Conservation (phyloP, 1,140 invertebrate genomes). For the Brachionus koreanus region DNA sequence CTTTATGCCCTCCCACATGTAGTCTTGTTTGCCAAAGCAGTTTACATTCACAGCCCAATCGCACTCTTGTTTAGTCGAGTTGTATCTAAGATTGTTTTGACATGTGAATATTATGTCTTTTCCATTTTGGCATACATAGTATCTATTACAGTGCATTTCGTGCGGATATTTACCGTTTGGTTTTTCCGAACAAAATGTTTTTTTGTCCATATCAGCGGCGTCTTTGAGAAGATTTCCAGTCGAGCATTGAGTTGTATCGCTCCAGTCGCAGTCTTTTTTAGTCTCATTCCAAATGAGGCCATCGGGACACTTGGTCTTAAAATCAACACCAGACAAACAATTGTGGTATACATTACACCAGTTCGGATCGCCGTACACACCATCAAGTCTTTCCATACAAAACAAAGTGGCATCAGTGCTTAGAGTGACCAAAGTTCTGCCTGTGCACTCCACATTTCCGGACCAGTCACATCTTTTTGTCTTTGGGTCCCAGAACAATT, state of each 20-base stretch:
- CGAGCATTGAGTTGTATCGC: constrained; percentile 34
- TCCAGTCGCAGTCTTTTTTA: constrained; percentile 43
- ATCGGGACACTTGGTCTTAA: constrained; percentile 41
- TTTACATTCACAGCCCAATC: constrained; percentile 44
- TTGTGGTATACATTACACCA: constrained; percentile 44
- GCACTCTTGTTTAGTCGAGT: constrained; percentile 25
- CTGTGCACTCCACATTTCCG: constrained; percentile 40
- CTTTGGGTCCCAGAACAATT: constrained; percentile 42
- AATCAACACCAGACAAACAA: constrained; percentile 42
- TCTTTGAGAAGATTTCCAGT: constrained; percentile 31
- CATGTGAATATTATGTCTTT: constrained; percentile 43
- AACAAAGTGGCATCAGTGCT: constrained; percentile 28
- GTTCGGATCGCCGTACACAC: constrained; percentile 36
- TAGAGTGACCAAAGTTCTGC: constrained; percentile 17
- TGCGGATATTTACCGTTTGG: constrained; percentile 44
- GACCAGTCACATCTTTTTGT: constrained; percentile 43
- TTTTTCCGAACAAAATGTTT: constrained; percentile 34
- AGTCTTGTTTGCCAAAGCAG: constrained; percentile 44
- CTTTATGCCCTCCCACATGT: constrained; percentile 45
- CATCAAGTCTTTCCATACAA: constrained; percentile 41
- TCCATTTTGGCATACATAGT: constrained; percentile 44
- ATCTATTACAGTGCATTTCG: constrained; percentile 44
- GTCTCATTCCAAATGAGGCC: constrained; percentile 41
- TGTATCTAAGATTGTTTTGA: constrained; percentile 44
- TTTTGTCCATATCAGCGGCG: constrained; percentile 6